Evolutionary conservation across 2,888 invertebrate genomes (phyloP).

Genomic region (Phanerotoma sp.): DNA sequence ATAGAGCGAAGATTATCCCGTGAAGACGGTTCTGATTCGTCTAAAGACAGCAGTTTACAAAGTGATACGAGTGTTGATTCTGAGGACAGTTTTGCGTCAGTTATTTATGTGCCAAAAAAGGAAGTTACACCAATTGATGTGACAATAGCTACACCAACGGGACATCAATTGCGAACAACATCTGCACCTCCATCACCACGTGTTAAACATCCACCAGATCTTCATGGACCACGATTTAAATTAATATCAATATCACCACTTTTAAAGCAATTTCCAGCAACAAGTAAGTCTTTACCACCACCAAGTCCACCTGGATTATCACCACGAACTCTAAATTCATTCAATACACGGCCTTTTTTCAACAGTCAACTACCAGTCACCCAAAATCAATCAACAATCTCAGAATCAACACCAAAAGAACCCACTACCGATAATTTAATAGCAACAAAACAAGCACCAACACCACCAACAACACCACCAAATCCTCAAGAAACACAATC

Average conservation of each 20-base stretch:
- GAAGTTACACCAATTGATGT: conserved; percentile 57
- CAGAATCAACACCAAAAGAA: no score
- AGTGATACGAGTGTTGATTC: conserved; percentile 94
- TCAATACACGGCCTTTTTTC: background rate
- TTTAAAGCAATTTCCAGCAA: conserved; percentile 63
- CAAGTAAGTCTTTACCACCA: conserved; percentile 61
- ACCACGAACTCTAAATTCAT: conserved; percentile 38
- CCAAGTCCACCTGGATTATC: conserved; percentile 51
- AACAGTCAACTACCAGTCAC: no score
- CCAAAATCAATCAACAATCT: no score
- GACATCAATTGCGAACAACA: conserved; percentile 63
- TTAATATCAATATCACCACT: conserved; percentile 62
- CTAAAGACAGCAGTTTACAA: conserved; percentile 86
- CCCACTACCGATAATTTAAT: no score
- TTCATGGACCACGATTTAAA: conserved; percentile 68
- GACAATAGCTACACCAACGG: conserved; percentile 63
- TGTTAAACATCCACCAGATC: conserved; percentile 69
- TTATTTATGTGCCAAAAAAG: conserved; percentile 86
- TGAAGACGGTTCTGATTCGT: conserved; percentile 87
- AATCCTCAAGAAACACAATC: no score
- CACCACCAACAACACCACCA: no score
- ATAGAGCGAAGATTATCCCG: conserved; percentile 74
- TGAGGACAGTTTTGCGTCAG: conserved; percentile 91
- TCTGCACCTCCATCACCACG: conserved; percentile 79
- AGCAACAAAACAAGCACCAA: no score